Conservation (phyloP, 2,888 invertebrate genomes). For the Phanerotoma sp. region DNA sequence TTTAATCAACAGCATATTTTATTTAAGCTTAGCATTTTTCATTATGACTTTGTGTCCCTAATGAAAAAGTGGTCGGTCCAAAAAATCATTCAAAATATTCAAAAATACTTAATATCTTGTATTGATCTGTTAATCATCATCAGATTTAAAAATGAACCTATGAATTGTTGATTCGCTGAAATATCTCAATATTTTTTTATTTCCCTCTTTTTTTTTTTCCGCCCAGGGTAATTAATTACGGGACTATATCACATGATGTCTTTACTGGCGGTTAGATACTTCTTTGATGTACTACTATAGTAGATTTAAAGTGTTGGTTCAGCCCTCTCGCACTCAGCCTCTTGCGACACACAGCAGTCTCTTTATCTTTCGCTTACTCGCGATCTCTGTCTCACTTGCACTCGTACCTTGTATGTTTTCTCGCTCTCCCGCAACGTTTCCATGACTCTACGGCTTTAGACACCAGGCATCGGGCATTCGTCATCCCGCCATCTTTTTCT, state of each 20-base stretch:
- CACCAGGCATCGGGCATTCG: conserved; percentile 54
- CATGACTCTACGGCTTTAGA: conserved; percentile 22
- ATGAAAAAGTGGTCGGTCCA: too few relatives aligned
- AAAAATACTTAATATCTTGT: too few relatives aligned
- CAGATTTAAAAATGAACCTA: not conserved
- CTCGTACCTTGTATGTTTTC: not conserved
- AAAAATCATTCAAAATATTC: too few relatives aligned
- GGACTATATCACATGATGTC: conserved; percentile 3
- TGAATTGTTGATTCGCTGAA: not conserved
- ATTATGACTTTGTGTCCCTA: too few relatives aligned
- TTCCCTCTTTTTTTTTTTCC: too few relatives aligned
- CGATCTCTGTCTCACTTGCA: not conserved
- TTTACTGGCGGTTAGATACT: not conserved
- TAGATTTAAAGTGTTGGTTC: not conserved
- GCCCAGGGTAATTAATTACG: not conserved
- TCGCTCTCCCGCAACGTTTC: conserved; percentile 24
- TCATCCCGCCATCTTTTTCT: conserved; percentile 51
- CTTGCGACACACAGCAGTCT: conserved; percentile 16
- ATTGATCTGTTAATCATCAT: too few relatives aligned
- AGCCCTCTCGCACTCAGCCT: conserved; percentile 4
- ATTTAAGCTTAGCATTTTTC: too few relatives aligned
- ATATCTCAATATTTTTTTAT: not conserved
- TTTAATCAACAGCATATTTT: too few relatives aligned
- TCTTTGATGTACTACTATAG: conserved; percentile 11
- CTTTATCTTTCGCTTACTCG: conserved; percentile 10